Evolutionary conservation across 2,797 vertebrate genomes (phyloP).

Genomic region (Miichthys miiuy): DNA sequence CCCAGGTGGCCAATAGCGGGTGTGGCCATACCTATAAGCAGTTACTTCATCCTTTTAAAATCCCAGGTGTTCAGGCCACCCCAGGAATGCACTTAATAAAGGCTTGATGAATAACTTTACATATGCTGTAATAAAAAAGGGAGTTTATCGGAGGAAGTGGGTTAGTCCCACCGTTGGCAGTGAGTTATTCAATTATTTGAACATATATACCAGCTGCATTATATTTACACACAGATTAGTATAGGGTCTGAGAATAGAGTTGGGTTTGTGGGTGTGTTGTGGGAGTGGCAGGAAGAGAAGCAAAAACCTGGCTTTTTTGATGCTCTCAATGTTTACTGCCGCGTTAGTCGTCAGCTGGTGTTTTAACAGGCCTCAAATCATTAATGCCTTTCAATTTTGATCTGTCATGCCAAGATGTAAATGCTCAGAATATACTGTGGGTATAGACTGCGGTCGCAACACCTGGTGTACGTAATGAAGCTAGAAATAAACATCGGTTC

Average conservation of each 20-base stretch:
- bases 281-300: conserved; percentile 12
- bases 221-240: conserved; percentile 6
- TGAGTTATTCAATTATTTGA: conserved; percentile 15
- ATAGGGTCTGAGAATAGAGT: conserved; percentile 3
- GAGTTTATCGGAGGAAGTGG: conserved; percentile 18
- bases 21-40: conserved; percentile 44
- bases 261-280: conserved; percentile 14
- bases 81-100: conserved; percentile 40
- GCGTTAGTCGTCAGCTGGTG: conserved; percentile 34
- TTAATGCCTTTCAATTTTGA: conserved; percentile 46
- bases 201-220: conserved; percentile 11
- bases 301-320: conserved; percentile 15
- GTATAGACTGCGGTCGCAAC: conserved; percentile 29
- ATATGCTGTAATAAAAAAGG: conserved; percentile 13
- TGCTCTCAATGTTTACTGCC: conserved; percentile 16
- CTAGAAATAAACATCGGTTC: conserved; percentile 33
- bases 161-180: conserved; percentile 1
- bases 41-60: conserved; percentile 47
- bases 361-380: conserved; percentile 15
- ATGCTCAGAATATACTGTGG: conserved; percentile 16
- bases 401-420: conserved; percentile 27
- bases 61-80: conserved; percentile 53
- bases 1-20: conserved; percentile 53
- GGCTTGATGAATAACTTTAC: conserved; percentile 17
- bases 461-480: conserved; percentile 33